Evolutionary conservation across 2,113 vertebrate species (phyloP).

Genomic region (Vulpes ferrilata): DNA sequence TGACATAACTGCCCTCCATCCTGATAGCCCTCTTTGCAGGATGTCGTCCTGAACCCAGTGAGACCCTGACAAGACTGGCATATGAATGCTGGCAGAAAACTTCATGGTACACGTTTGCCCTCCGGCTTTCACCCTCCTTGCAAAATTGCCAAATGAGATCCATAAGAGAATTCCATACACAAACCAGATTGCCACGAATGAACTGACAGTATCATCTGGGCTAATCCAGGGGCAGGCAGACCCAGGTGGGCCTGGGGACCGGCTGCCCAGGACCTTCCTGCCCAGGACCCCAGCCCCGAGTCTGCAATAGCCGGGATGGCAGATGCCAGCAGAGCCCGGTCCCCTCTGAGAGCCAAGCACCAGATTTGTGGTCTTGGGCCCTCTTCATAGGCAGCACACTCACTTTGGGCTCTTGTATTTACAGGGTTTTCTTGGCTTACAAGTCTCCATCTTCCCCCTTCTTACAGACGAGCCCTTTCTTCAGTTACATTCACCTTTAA

Average conservation of each 20-base stretch:
- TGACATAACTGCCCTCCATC: fast-evolving
- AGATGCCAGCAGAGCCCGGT: background rate
- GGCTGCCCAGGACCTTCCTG: too few species aligned
- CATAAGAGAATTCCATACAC: background rate
- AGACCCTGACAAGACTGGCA: background rate
- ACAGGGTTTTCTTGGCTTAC: background rate
- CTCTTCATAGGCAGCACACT: too few species aligned
- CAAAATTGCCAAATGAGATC: background rate
- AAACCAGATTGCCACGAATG: background rate
- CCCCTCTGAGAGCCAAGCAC: background rate
- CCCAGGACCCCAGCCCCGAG: background rate
- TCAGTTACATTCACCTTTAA: background rate
- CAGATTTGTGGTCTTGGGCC: too few species aligned
- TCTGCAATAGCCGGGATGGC: background rate
- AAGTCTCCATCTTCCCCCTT: background rate
- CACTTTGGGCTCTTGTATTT: too few species aligned
- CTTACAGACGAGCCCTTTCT: background rate
- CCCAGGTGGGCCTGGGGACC: background rate
- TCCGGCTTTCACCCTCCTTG: background rate
- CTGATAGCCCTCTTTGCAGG: background rate
- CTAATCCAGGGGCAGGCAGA: background rate
- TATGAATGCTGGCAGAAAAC: fast-evolving
- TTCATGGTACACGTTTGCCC: background rate
- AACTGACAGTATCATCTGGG: too few species aligned
- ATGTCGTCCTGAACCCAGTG: fast-evolving